phyloP scores from a whole-genome alignment of 1,140 invertebrate species.

The Wiebesia pumilae region DNA sequence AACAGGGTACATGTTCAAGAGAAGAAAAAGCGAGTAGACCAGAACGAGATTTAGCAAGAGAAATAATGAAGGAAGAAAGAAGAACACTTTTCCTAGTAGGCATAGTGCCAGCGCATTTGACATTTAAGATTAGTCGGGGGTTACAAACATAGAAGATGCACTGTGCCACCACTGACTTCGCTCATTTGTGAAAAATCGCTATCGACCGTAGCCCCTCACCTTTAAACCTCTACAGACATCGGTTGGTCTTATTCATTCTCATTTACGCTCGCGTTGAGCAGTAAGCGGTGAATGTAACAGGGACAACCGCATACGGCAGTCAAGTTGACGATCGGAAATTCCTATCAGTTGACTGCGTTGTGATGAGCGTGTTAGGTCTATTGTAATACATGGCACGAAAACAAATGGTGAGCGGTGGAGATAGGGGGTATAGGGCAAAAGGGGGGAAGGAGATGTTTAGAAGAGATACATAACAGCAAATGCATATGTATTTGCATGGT shows the following conservation, averaged over 20 bases:
- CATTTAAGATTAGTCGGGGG: constrained; percentile 41
- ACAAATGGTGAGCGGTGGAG: constrained; percentile 22
- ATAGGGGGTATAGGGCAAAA: not conserved
- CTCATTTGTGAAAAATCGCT: constrained; percentile 42
- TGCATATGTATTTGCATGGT: not conserved
- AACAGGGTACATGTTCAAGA: not conserved
- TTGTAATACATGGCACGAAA: not conserved
- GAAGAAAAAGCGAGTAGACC: not conserved
- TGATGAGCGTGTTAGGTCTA: not conserved
- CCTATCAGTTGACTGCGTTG: constrained; percentile 21
- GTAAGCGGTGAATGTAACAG: not conserved
- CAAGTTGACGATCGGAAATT: constrained; percentile 47
- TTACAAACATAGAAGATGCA: not conserved
- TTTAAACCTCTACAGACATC: not conserved
- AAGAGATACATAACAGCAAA: constrained; percentile 22
- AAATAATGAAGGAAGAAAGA: constrained; percentile 7
- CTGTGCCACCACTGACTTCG: not conserved
- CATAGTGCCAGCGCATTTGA: constrained; percentile 48
- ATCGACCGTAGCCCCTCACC: not conserved
- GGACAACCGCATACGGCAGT: not conserved
- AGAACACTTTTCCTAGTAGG: too few relatives aligned
- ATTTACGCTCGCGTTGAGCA: not conserved
- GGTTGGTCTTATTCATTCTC: not conserved
- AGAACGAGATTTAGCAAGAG: not conserved
- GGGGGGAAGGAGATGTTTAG: constrained; percentile 14